phyloP scores from a whole-genome alignment of 2,888 invertebrate species.

The Heteromurus nitidus region DNA sequence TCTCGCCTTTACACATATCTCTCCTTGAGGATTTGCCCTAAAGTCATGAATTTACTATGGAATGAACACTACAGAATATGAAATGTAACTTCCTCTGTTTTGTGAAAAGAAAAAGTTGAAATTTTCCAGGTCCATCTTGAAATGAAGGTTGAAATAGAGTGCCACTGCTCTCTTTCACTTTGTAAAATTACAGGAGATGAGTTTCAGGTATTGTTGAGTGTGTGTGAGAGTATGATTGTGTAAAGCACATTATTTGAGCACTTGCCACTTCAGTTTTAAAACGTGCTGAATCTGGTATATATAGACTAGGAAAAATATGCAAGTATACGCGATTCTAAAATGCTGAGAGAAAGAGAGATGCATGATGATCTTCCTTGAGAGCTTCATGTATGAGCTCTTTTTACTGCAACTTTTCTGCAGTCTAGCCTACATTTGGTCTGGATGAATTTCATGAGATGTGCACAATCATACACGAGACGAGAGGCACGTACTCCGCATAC shows the following conservation, averaged over 20 bases:
- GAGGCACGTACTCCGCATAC: no score
- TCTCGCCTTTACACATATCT: not conserved
- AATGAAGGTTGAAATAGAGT: not conserved
- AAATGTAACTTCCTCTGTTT: not conserved
- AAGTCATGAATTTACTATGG: not conserved
- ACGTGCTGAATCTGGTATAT: no score
- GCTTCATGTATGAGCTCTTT: no score
- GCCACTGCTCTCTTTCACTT: slow-evolving; percentile 1
- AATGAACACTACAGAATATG: not conserved
- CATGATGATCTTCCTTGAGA: no score
- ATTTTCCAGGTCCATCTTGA: not conserved
- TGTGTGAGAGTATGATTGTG: no score
- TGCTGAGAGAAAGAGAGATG: not conserved
- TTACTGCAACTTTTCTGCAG: no score
- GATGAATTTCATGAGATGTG: no score
- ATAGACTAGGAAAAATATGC: not conserved
- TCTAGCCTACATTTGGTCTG: no score
- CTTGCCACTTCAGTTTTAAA: not conserved
- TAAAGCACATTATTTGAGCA: no score
- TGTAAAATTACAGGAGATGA: slow-evolving; percentile 4
- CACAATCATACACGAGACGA: no score
- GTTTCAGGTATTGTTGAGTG: not conserved
- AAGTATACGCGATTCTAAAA: not conserved
- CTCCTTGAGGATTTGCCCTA: not conserved
- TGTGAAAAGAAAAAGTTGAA: not conserved